Evolutionary conservation across 2,888 invertebrate species (phyloP).

Genomic region (Herminia tarsipennalis): DNA sequence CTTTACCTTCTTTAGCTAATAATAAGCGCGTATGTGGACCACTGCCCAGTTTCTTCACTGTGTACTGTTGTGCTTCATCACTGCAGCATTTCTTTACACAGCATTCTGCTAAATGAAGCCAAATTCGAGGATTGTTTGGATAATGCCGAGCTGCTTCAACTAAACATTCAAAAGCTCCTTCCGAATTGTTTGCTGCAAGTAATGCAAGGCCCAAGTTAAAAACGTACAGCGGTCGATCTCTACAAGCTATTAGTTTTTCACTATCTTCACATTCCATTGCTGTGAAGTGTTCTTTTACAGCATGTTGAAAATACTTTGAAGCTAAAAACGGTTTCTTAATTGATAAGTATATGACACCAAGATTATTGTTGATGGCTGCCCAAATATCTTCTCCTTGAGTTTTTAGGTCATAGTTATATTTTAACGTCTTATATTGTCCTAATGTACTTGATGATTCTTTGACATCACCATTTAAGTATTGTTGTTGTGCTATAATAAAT

Average conservation of each 20-base stretch:
- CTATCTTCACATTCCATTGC: conserved; percentile 75
- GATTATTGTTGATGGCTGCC: conserved; percentile 90
- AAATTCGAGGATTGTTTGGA: conserved; percentile 95
- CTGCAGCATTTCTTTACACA: conserved; percentile 90
- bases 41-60: conserved; percentile 76
- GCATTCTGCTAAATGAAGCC: conserved; percentile 97
- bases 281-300: conserved; percentile 89
- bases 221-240: conserved; percentile 87
- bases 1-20: conserved; percentile 70
- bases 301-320: conserved; percentile 91
- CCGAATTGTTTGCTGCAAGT: conserved; percentile 91
- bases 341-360: conserved; percentile 92
- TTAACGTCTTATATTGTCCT: conserved; percentile 68
- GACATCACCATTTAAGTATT: conserved; percentile 74
- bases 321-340: conserved; percentile 93
- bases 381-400: conserved; percentile 80
- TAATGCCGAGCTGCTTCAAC: conserved; percentile 94
- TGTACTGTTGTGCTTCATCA: conserved; percentile 79
- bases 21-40: conserved; percentile 77
- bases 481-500: conserved; percentile 77
- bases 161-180: conserved; percentile 96
- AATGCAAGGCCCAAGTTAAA: conserved; percentile 94
- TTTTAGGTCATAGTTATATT: conserved; percentile 72
- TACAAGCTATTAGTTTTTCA: conserved; percentile 71
- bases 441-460: conserved; percentile 72